Percentiles rank a stretch among this genome's conserved stretches.
These are phyloP conservation scores for Littorina saxatilis DNA, from an alignment of 1,140 invertebrate species.

Conservation along the genomic window DNA sequence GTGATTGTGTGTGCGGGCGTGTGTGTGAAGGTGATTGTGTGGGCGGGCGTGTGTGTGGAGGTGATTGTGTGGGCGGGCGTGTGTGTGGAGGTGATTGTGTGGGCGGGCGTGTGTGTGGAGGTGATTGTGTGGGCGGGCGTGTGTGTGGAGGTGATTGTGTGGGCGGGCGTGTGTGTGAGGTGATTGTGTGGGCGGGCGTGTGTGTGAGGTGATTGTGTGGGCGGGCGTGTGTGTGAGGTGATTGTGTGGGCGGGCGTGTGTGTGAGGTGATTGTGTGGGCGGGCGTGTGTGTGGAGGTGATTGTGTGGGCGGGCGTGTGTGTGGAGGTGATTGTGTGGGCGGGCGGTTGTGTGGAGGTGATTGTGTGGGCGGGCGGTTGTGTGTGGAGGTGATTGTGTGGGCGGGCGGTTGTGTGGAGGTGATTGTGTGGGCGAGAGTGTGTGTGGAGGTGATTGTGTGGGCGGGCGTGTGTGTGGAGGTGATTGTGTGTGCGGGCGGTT, in stretches of 20 bases:
- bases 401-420: neutral
- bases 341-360: neutral
- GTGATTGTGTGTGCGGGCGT: neutral
- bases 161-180: neutral
- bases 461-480: too few species aligned
- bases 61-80: neutral
- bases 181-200: too few species aligned
- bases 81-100: slow-evolving; percentile 6
- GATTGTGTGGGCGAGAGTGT: neutral
- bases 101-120: neutral
- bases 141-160: slow-evolving; percentile 3
- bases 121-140: slow-evolving; percentile 1
- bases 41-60: neutral
- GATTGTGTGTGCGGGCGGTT: slow-evolving; percentile 1
- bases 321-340: slow-evolving; percentile 5
- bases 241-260: neutral
- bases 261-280: too few species aligned
- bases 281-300: slow-evolving; percentile 7
- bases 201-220: slow-evolving; percentile 14
- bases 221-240: slow-evolving; percentile 15
- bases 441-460: too few species aligned
- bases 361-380: neutral
- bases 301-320: slow-evolving; percentile 14
- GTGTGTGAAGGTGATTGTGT: neutral
- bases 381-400: neutral